Base-by-base conservation (phyloP, 2,797 vertebrate species). In the Arrhamphus sclerolepis region DNA sequence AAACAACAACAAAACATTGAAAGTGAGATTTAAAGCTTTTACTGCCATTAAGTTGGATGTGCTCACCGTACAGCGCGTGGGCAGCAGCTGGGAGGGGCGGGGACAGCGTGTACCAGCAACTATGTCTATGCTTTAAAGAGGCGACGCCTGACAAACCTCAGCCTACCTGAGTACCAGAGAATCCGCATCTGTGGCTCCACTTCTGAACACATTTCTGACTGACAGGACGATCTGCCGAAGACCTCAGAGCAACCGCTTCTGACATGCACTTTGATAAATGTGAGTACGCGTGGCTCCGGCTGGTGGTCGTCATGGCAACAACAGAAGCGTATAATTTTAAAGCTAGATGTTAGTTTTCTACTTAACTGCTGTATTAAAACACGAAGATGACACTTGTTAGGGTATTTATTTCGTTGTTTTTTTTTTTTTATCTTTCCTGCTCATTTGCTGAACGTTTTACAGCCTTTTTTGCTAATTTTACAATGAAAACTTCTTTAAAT, bases 231-330 rank as follows among this genome's bases (percentile, higher is more conserved):
- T 65, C 78, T 79, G 77, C 57, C 66, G 77, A 86, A 39, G 56
- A 63, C 72, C 61, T 62, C 75, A 78, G 63, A 81, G 84, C 75
- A 63, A 84, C 82, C 72, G 87, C 73, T 87, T 91, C 84, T 93
- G 92, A 92, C 92, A 94, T 94, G 93, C 93, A 92, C 92, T 90
- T 92, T 92, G 92, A 91, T 86, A 92, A 90, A 89, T 88, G 93
- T 94, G 70, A 93, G 93, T 91, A 82, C 39, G 48, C n/a, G 58
- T 52, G n/a, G 40, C 8, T 1, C 13, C 13, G 34, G 14, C 4
- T 14, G 16, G 28, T 14, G 16, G 28, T 46, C 7, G 4, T 7
- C 21, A 46, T 2, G 22, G 6, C 43, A 46, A 10, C 44, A 46
- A 9, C 44, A 40, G 8, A 54, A 21, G 4, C 42, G 22, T 58